A percentile compares a stretch with the other conserved stretches of the same genome.
Evolutionary conservation across 2,113 vertebrate genomes (phyloP).

Genomic region (Alligator mississippiensis): DNA sequence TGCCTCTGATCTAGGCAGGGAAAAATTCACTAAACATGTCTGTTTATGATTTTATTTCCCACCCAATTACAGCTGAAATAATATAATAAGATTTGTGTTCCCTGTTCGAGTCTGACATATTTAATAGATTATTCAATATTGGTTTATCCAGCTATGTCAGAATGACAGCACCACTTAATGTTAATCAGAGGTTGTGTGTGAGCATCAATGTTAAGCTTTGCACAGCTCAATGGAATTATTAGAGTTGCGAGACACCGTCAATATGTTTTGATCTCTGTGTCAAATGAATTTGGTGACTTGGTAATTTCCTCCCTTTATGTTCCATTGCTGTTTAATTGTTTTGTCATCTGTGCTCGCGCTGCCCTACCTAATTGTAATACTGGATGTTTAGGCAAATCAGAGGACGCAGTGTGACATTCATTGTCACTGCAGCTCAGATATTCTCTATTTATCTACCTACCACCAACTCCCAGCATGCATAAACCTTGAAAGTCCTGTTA

Average conservation of each 20-base stretch:
- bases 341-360: constrained; percentile 28
- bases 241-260: constrained; percentile 66
- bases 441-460: neutral
- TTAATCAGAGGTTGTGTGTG: constrained; percentile 73
- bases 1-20: neutral
- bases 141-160: constrained; percentile 76
- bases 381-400: constrained; percentile 42
- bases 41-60: constrained; percentile 73
- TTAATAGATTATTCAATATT: constrained; percentile 82
- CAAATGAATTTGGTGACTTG: constrained; percentile 66
- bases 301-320: constrained; percentile 71
- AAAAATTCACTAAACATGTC: constrained; percentile 26
- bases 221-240: constrained; percentile 73
- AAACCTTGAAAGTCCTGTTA: neutral
- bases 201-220: constrained; percentile 66
- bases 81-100: constrained; percentile 71
- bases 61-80: constrained; percentile 79
- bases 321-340: constrained; percentile 65
- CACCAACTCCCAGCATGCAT: rapidly evolving
- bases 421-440: neutral
- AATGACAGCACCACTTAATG: constrained; percentile 78
- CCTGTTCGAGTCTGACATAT: constrained; percentile 71
- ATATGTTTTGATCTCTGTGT: constrained; percentile 81
- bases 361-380: constrained; percentile 29
- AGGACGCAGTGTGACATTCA: neutral